These are phyloP conservation scores for Willisornis vidua DNA, from an alignment of 2,113 vertebrate species.

Conservation along the genomic window DNA sequence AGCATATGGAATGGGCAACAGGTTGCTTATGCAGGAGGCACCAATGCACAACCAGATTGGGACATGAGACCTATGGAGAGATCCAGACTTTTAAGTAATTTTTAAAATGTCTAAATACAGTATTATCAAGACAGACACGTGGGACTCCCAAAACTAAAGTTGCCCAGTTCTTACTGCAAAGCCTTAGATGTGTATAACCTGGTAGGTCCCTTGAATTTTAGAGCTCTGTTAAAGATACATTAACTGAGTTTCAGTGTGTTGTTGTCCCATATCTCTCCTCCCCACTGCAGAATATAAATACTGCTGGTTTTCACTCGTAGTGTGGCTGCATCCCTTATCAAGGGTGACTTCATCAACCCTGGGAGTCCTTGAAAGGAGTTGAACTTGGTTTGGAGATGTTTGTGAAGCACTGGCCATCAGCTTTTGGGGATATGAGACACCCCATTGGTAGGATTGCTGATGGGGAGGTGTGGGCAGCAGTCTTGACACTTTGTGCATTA, in stretches of 20 bases:
- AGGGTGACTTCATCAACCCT: neutral
- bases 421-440: neutral
- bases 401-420: neutral
- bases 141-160: neutral
- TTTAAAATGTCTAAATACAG: neutral
- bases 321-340: neutral
- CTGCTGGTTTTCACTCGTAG: neutral
- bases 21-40: neutral
- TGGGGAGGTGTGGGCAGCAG: neutral
- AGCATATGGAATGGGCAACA: fast-evolving
- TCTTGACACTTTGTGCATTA: neutral
- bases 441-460: neutral
- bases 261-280: neutral
- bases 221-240: neutral
- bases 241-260: neutral
- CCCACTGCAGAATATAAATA: neutral
- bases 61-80: neutral
- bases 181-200: neutral
- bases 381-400: neutral
- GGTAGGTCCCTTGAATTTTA: neutral
- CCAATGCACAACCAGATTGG: neutral
- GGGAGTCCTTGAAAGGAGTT: neutral
- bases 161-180: neutral
- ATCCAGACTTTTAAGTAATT: neutral
- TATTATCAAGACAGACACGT: neutral